Conservation (phyloP, 2,888 invertebrate species). For the Poecilus cupreus region DNA sequence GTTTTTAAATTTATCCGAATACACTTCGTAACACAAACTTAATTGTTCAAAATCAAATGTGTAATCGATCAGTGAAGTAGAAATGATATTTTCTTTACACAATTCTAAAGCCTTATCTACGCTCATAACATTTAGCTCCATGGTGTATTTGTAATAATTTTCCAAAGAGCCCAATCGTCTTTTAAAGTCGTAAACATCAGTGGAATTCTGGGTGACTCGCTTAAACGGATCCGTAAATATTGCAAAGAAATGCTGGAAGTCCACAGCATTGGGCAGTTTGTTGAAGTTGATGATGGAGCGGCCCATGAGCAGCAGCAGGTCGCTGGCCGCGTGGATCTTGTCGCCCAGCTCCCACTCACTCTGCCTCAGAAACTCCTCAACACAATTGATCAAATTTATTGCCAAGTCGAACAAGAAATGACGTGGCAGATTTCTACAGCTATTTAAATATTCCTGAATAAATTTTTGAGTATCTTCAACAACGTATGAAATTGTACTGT, state of each 20-base stretch:
- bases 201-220: neutral
- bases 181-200: neutral
- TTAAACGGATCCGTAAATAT: conserved; percentile 32
- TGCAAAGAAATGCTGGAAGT: conserved; percentile 34
- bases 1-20: conserved; percentile 16
- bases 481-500: no score
- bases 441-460: no score
- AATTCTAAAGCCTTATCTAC: conserved; percentile 16
- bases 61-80: neutral
- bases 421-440: neutral
- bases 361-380: neutral
- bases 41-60: neutral
- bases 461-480: no score
- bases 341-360: neutral
- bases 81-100: neutral
- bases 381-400: neutral
- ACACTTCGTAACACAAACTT: neutral
- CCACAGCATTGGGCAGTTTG: neutral
- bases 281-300: conserved; percentile 14
- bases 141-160: conserved; percentile 12
- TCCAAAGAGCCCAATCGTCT: conserved; percentile 14
- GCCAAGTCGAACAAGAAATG: conserved; percentile 10
- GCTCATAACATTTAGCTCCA: conserved; percentile 1
- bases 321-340: conserved; percentile 25
- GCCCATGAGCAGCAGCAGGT: conserved; percentile 10